Evolutionary conservation across 2,888 invertebrate species (phyloP).

Genomic region (Philonicus albiceps): DNA sequence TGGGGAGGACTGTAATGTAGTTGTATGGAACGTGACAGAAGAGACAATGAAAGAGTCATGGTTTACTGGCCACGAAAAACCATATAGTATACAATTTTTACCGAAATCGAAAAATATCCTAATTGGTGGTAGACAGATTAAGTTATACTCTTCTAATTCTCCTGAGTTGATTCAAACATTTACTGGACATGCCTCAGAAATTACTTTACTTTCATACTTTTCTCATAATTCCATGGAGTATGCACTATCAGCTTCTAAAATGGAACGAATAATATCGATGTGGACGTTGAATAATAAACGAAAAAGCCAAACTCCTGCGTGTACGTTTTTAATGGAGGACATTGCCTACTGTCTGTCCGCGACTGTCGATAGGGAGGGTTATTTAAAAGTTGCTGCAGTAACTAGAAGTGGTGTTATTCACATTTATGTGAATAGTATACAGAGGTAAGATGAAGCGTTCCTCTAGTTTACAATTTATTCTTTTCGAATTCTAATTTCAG

Average conservation of each 20-base stretch:
- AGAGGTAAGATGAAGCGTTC: conserved; percentile 64
- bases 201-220: conserved; percentile 64
- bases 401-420: conserved; percentile 82
- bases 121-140: conserved; percentile 57
- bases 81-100: conserved; percentile 61
- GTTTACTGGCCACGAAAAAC: conserved; percentile 67
- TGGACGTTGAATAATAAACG: conserved; percentile 60
- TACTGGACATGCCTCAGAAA: conserved; percentile 71
- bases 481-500: conserved; percentile 49
- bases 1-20: conserved; percentile 67
- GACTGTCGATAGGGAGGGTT: conserved; percentile 65
- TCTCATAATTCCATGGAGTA: conserved; percentile 54
- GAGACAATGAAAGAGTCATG: conserved; percentile 65
- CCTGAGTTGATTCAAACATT: conserved; percentile 70
- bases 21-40: conserved; percentile 65
- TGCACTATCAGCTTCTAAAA: conserved; percentile 58
- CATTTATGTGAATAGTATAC: conserved; percentile 78
- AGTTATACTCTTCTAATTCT: conserved; percentile 68
- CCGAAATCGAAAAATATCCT: conserved; percentile 57
- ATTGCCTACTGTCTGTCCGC: conserved; percentile 68
- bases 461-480: not conserved
- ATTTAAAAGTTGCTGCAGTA: conserved; percentile 64
- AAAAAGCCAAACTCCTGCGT: conserved; percentile 65
- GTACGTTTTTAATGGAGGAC: conserved; percentile 75
- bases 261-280: conserved; percentile 60